These are phyloP conservation scores for Magallana angulata DNA, from an alignment of 1,140 invertebrate genomes.

Conservation along the genomic window DNA sequence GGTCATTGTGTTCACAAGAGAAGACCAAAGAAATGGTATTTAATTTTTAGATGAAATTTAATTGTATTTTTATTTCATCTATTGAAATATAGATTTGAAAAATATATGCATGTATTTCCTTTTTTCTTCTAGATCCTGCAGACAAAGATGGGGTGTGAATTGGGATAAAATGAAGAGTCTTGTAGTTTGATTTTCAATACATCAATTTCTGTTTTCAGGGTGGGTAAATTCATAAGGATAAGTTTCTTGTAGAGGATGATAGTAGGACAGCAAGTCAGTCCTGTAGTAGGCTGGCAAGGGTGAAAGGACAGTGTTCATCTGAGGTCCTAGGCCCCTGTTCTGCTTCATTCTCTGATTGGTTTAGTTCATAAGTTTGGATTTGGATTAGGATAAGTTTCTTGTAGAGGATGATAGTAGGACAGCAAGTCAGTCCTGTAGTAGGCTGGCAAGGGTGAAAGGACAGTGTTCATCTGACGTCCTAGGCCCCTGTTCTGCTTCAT, in stretches of 20 bases:
- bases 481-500: neutral
- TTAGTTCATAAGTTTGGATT: too few relatives aligned
- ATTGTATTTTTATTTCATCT: neutral
- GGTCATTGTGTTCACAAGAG: conserved; percentile 22
- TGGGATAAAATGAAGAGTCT: neutral
- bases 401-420: neutral
- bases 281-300: neutral
- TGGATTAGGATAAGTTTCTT: neutral
- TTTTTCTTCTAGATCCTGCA: neutral
- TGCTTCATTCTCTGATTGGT: too few relatives aligned
- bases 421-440: conserved; percentile 1
- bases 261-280: neutral
- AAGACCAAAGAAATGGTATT: conserved; percentile 3
- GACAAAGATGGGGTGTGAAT: conserved; percentile 13
- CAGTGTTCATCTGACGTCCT: neutral
- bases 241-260: neutral
- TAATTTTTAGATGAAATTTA: neutral
- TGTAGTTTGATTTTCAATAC: too few relatives aligned
- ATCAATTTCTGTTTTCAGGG: neutral
- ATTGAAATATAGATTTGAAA: neutral
- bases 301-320: neutral
- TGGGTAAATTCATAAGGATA: neutral
- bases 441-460: neutral
- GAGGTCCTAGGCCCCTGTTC: neutral
- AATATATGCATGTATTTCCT: neutral